These are phyloP conservation scores for Momotus momota DNA, from an alignment of 2,797 vertebrate genomes.

Conservation along the genomic window DNA sequence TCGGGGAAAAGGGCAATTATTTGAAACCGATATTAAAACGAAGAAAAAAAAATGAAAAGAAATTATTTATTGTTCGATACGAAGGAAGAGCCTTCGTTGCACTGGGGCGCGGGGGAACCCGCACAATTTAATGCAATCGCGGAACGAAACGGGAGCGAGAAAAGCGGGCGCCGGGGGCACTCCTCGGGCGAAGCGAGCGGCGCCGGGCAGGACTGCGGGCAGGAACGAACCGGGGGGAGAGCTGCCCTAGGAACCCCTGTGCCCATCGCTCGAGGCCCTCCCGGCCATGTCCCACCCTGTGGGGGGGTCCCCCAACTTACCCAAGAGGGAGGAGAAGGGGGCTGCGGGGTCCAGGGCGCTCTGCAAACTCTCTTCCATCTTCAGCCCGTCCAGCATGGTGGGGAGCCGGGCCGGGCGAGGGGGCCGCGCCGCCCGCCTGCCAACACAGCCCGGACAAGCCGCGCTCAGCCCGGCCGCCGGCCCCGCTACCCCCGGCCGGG, in stretches of 20 bases:
- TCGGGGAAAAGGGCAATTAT: not conserved
- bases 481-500: not conserved
- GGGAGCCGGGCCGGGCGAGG: constrained; percentile 45
- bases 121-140: not conserved
- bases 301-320: constrained; percentile 70
- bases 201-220: not conserved
- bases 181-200: not conserved
- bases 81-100: not conserved
- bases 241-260: not conserved
- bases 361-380: constrained; percentile 83
- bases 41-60: not conserved
- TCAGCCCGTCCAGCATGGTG: constrained; percentile 81
- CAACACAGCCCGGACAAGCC: not conserved
- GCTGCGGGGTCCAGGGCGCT: constrained; percentile 70
- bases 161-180: not conserved
- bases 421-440: not conserved
- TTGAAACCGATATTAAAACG: constrained; percentile 6
- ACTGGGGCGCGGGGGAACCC: not conserved
- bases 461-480: constrained; percentile 1
- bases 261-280: not conserved
- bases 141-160: not conserved
- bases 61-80: not conserved
- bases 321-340: constrained; percentile 79
- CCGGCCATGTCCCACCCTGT: not conserved
- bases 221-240: not conserved